Evolutionary conservation across 2,888 invertebrate genomes (phyloP).

Genomic region (Tipula helvola): DNA sequence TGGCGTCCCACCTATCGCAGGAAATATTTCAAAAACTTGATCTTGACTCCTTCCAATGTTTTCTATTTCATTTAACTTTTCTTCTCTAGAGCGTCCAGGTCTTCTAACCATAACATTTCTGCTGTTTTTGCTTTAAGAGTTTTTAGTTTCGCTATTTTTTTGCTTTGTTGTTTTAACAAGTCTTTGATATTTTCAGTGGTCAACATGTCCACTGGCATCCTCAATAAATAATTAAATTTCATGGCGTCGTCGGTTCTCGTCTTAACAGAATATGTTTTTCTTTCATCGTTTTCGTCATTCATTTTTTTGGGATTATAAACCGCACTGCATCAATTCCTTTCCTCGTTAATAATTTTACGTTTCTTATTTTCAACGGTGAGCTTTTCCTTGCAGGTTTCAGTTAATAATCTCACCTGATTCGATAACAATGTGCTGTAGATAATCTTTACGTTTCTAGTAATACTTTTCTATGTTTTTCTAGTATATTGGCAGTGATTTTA

Average conservation of each 20-base stretch:
- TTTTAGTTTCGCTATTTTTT: constrained; percentile 54
- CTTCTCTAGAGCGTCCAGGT: constrained; percentile 63
- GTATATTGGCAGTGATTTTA: no score
- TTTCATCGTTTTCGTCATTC: constrained; percentile 41
- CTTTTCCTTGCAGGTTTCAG: constrained; percentile 88
- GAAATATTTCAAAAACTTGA: constrained; percentile 29
- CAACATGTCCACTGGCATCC: constrained; percentile 92
- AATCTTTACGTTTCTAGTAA: no score
- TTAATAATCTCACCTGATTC: constrained; percentile 89
- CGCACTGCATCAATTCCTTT: constrained; percentile 63
- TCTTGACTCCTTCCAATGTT: constrained; percentile 61
- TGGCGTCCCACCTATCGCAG: constrained; percentile 26
- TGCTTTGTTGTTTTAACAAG: no score
- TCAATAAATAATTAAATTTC: constrained; percentile 86
- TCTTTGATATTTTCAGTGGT: constrained; percentile 93
- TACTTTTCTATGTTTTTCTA: no score
- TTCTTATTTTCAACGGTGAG: constrained; percentile 86
- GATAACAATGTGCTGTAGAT: constrained; percentile 71
- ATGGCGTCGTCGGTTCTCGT: constrained; percentile 47
- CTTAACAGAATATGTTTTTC: constrained; percentile 26
- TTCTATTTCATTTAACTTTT: constrained; percentile 59
- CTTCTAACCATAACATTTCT: constrained; percentile 73
- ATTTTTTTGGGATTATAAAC: constrained; percentile 51
- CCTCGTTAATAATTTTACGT: constrained; percentile 78
- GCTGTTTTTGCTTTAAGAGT: constrained; percentile 58